Conservation (phyloP, 2,113 vertebrate genomes). For the Phaethon lepturus region DNA sequence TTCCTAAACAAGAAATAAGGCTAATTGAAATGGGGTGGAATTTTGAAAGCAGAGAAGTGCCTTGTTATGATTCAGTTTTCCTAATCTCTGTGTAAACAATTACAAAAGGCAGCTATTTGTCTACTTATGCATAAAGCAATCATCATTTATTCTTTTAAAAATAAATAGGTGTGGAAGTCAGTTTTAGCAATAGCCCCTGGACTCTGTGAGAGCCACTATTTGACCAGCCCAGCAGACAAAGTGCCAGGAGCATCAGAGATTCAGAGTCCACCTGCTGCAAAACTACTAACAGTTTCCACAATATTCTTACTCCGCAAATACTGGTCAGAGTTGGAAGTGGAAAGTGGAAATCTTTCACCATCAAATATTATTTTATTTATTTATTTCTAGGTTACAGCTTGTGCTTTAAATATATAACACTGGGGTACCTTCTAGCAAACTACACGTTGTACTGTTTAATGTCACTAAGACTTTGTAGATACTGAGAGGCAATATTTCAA, state of each 20-base stretch:
- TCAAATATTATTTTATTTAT: not conserved
- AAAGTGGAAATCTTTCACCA: not conserved
- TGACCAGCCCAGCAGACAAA: not conserved
- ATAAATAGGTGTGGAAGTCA: not conserved
- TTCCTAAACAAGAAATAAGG: not conserved
- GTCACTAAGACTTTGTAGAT: not conserved
- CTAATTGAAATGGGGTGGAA: constrained; percentile 16
- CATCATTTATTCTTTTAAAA: not conserved
- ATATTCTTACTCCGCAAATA: not conserved
- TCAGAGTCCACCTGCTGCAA: not conserved
- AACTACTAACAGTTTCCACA: not conserved
- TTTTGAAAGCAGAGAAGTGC: not conserved
- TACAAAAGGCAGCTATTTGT: constrained; percentile 46
- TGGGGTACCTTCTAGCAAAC: not conserved
- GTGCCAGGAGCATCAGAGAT: not conserved
- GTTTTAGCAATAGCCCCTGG: not conserved
- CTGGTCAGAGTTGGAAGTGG: not conserved
- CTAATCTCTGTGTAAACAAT: not conserved
- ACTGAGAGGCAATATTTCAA: constrained; percentile 13
- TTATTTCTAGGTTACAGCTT: not conserved
- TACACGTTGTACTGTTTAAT: constrained; percentile 1
- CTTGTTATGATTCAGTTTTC: not conserved
- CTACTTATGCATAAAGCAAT: not conserved
- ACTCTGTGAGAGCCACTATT: not conserved
- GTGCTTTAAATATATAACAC: not conserved